phyloP scores from a whole-genome alignment of 2,113 vertebrate species.

The Chiloscyllium plagiosum region DNA sequence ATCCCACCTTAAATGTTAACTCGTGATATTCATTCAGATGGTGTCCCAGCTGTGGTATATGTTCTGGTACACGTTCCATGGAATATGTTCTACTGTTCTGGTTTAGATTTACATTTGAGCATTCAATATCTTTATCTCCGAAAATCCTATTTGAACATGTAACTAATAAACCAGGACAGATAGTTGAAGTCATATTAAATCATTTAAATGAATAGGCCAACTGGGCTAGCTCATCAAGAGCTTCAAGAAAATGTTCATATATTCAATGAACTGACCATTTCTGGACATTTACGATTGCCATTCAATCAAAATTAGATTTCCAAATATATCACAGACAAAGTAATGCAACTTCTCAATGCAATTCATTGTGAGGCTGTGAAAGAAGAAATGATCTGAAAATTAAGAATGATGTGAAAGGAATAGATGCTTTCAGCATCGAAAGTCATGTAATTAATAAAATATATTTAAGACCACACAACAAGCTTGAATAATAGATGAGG shows the following conservation, averaged over 20 bases:
- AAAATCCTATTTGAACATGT: neutral
- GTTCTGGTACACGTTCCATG: too few relatives aligned
- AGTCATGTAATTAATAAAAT: neutral
- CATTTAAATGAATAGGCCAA: neutral
- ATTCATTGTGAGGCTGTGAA: neutral
- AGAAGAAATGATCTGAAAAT: neutral
- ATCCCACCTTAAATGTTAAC: neutral
- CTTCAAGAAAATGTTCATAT: neutral
- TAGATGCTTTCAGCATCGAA: neutral
- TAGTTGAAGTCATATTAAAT: neutral
- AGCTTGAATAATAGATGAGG: neutral
- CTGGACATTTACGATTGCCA: neutral
- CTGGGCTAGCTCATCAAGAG: neutral
- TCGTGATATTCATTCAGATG: neutral
- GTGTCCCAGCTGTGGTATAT: neutral
- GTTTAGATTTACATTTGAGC: neutral
- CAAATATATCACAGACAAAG: slow-evolving; percentile 1
- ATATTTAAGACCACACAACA: neutral
- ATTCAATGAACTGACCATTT: neutral
- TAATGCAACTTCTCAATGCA: neutral
- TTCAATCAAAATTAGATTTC: neutral
- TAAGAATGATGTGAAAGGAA: neutral
- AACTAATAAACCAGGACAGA: neutral
- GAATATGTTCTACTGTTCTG: neutral
- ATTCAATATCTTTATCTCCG: neutral